Percentiles rank a stretch among this genome's conserved stretches.
These are phyloP conservation scores for Drosophila pachea DNA, from an alignment of 1,140 invertebrate species.

Conservation along the genomic window DNA sequence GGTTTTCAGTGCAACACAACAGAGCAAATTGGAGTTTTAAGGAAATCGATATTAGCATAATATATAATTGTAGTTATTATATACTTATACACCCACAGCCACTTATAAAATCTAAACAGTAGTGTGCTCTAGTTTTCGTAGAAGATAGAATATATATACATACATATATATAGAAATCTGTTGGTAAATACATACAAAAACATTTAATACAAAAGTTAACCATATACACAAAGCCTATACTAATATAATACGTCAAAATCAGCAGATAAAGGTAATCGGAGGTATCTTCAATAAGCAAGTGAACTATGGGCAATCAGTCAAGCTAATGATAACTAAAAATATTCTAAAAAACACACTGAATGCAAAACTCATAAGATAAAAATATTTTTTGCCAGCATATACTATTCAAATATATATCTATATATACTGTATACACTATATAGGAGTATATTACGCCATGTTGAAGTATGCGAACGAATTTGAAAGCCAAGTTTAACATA, in stretches of 20 bases:
- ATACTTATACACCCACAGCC: background rate
- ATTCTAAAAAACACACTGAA: slow-evolving; percentile 24
- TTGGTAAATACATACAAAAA: slow-evolving; percentile 52
- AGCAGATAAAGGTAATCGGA: slow-evolving; percentile 11
- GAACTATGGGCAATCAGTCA: slow-evolving; percentile 66
- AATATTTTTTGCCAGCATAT: slow-evolving; percentile 71
- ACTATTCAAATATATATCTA: slow-evolving; percentile 33
- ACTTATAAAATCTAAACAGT: slow-evolving; percentile 30
- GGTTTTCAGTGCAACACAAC: slow-evolving; percentile 67
- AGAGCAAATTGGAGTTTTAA: slow-evolving; percentile 69
- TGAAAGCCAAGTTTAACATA: slow-evolving; percentile 68
- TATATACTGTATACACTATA: slow-evolving; percentile 34
- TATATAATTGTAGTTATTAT: slow-evolving; percentile 48
- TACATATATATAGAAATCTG: slow-evolving; percentile 49
- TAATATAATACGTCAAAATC: slow-evolving; percentile 38
- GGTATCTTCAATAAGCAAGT: slow-evolving; percentile 55
- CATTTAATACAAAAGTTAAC: slow-evolving; percentile 41
- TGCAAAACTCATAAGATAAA: slow-evolving; percentile 33
- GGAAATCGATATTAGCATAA: slow-evolving; percentile 39
- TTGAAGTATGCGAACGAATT: slow-evolving; percentile 57
- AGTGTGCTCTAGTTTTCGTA: slow-evolving; percentile 67
- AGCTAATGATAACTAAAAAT: slow-evolving; percentile 55
- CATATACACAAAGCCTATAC: slow-evolving; percentile 29
- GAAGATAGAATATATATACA: slow-evolving; percentile 48
- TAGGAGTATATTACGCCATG: slow-evolving; percentile 36